These are phyloP conservation scores for Nomada fabriciana DNA, from an alignment of 2,888 invertebrate genomes.

Conservation along the genomic window DNA sequence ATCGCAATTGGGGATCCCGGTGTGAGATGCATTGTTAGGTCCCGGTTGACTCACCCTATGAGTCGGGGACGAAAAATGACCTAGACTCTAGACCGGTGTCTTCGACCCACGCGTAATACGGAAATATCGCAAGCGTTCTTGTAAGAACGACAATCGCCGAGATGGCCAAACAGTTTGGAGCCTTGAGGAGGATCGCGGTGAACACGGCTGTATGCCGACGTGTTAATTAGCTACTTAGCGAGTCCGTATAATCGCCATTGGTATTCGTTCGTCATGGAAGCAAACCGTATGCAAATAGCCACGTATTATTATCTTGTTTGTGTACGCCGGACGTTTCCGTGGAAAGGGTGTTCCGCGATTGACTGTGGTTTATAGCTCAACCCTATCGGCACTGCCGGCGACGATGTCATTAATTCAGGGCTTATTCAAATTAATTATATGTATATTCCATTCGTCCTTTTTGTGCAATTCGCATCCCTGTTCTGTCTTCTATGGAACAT, in stretches of 20 bases:
- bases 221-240: conserved; percentile 31
- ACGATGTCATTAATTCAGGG: no score
- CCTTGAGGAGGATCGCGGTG: conserved; percentile 5
- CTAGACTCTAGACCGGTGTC: background rate
- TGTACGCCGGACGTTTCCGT: background rate
- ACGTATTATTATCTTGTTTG: background rate
- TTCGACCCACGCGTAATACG: background rate
- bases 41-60: background rate
- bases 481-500: no score
- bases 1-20: background rate
- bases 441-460: no score
- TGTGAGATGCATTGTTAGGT: background rate
- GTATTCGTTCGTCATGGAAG: conserved; percentile 14
- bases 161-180: background rate
- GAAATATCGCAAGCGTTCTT: background rate
- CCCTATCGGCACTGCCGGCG: background rate
- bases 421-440: no score
- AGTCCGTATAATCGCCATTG: conserved; percentile 4
- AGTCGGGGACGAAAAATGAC: conserved; percentile 1
- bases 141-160: background rate
- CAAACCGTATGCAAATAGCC: conserved; percentile 15
- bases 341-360: background rate
- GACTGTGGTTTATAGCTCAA: background rate
- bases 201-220: background rate
- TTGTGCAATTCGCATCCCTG: no score